Percentiles rank a stretch among this genome's conserved stretches.
Conservation (phyloP, 2,113 vertebrate species). For the Colossoma macropomum region DNA sequence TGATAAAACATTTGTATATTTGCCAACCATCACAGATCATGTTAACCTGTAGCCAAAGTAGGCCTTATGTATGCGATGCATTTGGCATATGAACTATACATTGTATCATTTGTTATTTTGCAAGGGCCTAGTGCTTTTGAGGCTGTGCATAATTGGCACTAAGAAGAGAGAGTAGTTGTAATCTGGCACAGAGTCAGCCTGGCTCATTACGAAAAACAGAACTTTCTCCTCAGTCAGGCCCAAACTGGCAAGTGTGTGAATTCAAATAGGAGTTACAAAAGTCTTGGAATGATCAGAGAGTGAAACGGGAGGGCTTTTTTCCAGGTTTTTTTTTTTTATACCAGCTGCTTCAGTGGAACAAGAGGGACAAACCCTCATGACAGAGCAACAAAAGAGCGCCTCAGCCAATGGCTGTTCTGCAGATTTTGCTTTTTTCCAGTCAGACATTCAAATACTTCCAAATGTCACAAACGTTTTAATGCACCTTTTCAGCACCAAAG, state of each 20-base stretch:
- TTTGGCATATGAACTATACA: conserved; percentile 47
- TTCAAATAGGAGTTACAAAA: conserved; percentile 43
- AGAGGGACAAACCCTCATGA: conserved; percentile 35
- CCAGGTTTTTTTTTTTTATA: neutral
- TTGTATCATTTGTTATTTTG: conserved; percentile 27
- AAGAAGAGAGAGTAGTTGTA: conserved; percentile 55
- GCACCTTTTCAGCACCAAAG: conserved; percentile 23
- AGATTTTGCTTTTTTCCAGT: conserved; percentile 12
- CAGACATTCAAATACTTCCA: conserved; percentile 20
- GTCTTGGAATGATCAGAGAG: conserved; percentile 45
- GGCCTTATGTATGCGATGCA: conserved; percentile 15
- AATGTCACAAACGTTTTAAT: conserved; percentile 19
- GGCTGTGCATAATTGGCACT: conserved; percentile 67
- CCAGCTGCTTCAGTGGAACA: conserved; percentile 21
- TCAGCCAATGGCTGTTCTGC: conserved; percentile 16
- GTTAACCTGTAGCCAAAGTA: conserved; percentile 19
- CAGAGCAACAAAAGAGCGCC: conserved; percentile 45
- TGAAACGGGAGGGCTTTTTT: conserved; percentile 16
- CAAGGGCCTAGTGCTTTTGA: conserved; percentile 70
- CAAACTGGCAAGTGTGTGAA: conserved; percentile 46
- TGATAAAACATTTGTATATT: conserved; percentile 16
- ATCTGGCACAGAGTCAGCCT: conserved; percentile 42
- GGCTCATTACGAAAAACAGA: conserved; percentile 37
- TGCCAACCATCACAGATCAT: conserved; percentile 4
- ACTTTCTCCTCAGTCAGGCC: conserved; percentile 33